Percentiles rank a stretch among this genome's conserved stretches.
phyloP scores from a whole-genome alignment of 2,888 invertebrate species.

The Conomelus anceps region DNA sequence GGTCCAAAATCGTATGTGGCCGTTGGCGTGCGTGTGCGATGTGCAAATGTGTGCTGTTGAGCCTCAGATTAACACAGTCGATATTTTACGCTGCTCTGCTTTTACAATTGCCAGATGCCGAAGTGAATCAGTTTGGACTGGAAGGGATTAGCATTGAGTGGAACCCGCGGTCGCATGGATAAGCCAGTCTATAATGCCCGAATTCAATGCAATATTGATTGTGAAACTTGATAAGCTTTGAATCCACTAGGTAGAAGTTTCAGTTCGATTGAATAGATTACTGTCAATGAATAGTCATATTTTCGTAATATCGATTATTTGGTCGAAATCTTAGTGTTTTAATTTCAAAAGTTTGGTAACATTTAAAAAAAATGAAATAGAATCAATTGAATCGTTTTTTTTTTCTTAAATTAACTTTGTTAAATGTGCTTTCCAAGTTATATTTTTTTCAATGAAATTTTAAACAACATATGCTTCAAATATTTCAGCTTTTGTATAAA shows the following conservation, averaged over 20 bases:
- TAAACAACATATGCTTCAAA: too few species aligned
- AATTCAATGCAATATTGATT: neutral
- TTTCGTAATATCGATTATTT: too few species aligned
- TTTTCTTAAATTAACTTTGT: too few species aligned
- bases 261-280: neutral
- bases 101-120: neutral
- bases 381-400: too few species aligned
- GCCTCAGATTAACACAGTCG: neutral
- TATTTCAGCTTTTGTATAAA: too few species aligned
- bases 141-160: neutral
- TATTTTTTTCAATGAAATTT: too few species aligned
- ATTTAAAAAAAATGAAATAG: too few species aligned
- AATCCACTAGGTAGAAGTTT: neutral
- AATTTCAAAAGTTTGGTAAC: too few species aligned
- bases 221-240: neutral
- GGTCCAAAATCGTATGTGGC: neutral
- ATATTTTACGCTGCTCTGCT: neutral
- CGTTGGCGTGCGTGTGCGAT: neutral
- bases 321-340: too few species aligned
- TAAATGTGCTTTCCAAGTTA: too few species aligned
- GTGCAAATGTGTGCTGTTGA: neutral
- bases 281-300: neutral
- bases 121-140: neutral
- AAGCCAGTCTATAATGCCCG: neutral
- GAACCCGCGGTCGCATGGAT: neutral